These are phyloP conservation scores for Apeira syringaria DNA, from an alignment of 2,888 invertebrate genomes.

Conservation along the genomic window DNA sequence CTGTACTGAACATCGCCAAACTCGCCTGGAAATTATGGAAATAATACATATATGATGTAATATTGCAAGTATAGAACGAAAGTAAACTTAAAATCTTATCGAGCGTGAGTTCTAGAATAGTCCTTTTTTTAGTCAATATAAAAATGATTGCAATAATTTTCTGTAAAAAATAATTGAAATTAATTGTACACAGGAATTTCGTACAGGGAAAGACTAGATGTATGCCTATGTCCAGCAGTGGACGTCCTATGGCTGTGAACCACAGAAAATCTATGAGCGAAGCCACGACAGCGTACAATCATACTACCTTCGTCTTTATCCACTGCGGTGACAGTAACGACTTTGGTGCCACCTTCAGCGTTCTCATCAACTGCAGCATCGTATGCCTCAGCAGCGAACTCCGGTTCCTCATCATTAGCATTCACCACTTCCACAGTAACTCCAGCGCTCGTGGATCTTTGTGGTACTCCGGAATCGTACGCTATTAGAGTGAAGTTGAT, in stretches of 20 bases:
- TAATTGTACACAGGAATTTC: no score
- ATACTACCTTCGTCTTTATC: conserved; percentile 91
- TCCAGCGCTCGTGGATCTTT: conserved; percentile 89
- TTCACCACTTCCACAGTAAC: conserved; percentile 91
- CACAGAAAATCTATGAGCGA: no score
- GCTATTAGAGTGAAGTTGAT: conserved; percentile 92
- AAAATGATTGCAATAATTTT: no score
- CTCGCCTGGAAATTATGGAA: conserved; percentile 58
- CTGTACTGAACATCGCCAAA: conserved; percentile 92
- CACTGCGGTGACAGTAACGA: conserved; percentile 88
- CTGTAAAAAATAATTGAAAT: no score
- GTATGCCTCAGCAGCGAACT: conserved; percentile 87
- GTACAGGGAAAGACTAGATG: no score
- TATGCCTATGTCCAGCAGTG: no score
- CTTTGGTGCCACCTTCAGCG: conserved; percentile 87
- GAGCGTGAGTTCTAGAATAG: no score
- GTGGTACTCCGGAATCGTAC: conserved; percentile 94
- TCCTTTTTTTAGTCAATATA: no score
- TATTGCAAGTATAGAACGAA: no score
- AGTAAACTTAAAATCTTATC: no score
- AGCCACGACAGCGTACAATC: no score
- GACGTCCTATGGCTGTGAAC: no score
- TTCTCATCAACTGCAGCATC: conserved; percentile 90
- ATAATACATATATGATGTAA: neutral
- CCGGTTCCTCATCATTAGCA: conserved; percentile 94